These are phyloP conservation scores for Pherbina coryleti DNA, from an alignment of 2,888 invertebrate genomes.

Conservation along the genomic window DNA sequence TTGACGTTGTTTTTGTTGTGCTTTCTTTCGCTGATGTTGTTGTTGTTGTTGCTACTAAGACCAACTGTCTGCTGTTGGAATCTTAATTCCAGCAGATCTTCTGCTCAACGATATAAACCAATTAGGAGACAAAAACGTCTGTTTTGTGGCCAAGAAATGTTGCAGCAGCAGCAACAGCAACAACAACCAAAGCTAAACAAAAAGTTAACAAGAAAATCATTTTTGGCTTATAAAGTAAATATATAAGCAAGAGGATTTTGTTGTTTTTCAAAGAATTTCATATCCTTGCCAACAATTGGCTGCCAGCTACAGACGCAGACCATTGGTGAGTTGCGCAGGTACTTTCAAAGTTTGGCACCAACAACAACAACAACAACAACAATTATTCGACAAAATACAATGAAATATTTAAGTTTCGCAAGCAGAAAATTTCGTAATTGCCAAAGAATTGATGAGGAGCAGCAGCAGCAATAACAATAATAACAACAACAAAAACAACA, in stretches of 20 bases:
- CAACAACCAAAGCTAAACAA: background rate
- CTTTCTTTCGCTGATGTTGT: background rate
- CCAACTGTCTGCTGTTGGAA: slow-evolving; percentile 26
- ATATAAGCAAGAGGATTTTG: slow-evolving; percentile 3
- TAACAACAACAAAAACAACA: background rate
- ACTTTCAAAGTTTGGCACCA: background rate
- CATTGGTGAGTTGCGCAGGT: background rate
- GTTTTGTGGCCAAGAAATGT: slow-evolving; percentile 34
- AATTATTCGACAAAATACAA: background rate
- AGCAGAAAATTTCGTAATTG: slow-evolving; percentile 38
- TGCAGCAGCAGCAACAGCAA: slow-evolving; percentile 1
- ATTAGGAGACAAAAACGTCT: slow-evolving; percentile 38
- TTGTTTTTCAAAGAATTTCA: slow-evolving; percentile 26
- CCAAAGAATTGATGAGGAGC: slow-evolving; percentile 38
- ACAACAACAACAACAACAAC: background rate
- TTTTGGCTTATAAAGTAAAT: slow-evolving; percentile 12
- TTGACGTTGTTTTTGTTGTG: slow-evolving; percentile 6
- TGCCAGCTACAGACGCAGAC: background rate
- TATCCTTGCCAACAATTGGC: slow-evolving; percentile 5
- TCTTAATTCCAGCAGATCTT: slow-evolving; percentile 34
- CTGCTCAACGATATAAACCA: slow-evolving; percentile 37
- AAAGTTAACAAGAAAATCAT: slow-evolving; percentile 32
- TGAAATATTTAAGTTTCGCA: slow-evolving; percentile 3
- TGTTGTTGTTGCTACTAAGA: background rate
- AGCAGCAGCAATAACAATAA: background rate